A percentile compares a stretch with the other conserved stretches of the same genome.
phyloP scores from a whole-genome alignment of 2,888 invertebrate genomes.

The Selenia dentaria region DNA sequence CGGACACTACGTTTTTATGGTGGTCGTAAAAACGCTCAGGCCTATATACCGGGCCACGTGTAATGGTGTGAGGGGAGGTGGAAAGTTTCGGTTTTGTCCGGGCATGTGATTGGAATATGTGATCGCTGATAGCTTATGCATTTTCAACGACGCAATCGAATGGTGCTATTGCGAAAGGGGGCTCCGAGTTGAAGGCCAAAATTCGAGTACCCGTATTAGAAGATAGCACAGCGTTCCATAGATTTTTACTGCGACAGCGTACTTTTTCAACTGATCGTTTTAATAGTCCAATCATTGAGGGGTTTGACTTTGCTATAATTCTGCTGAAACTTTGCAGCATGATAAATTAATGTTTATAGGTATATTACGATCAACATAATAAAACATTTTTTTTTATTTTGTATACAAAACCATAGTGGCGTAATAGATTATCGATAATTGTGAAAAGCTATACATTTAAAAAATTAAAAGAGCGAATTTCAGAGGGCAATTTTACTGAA shows the following conservation, averaged over 20 bases:
- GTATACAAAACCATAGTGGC: no score
- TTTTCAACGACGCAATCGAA: neutral
- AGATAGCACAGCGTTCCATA: conserved; percentile 1
- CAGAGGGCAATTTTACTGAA: no score
- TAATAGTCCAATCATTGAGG: no score
- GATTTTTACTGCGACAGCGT: conserved; percentile 5
- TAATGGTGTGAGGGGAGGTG: conserved; percentile 5
- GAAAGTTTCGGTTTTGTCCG: conserved; percentile 14
- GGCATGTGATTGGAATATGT: conserved; percentile 18
- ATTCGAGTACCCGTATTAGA: conserved; percentile 1
- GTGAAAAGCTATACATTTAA: no score
- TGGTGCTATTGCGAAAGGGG: neutral
- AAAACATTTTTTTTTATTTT: no score
- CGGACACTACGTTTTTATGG: conserved; percentile 37
- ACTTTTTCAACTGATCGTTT: neutral
- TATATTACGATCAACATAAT: no score
- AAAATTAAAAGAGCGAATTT: no score
- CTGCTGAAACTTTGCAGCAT: no score
- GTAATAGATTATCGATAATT: no score
- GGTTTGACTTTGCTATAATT: no score
- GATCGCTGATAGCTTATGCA: conserved; percentile 7
- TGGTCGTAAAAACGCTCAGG: conserved; percentile 36
- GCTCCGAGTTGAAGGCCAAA: neutral
- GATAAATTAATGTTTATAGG: no score
- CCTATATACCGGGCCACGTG: conserved; percentile 18